Evolutionary conservation across 2,888 invertebrate genomes (phyloP).

Genomic region (Amphipyra tragopoginis): DNA sequence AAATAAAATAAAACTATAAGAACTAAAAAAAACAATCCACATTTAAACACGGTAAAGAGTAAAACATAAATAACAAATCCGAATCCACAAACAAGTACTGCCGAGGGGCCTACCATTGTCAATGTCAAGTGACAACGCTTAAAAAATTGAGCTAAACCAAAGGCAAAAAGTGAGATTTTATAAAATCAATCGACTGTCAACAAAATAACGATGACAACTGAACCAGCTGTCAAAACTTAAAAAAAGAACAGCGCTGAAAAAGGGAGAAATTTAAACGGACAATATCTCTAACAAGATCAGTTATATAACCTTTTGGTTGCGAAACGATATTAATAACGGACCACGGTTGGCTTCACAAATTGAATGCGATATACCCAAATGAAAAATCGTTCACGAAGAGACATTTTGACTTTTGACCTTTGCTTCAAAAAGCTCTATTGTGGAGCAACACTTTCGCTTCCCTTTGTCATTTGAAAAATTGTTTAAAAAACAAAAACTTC

Average conservation of each 20-base stretch:
- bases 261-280: conserved; percentile 44
- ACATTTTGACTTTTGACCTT: conserved; percentile 71
- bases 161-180: no score
- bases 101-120: no score
- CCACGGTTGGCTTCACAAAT: conserved; percentile 63
- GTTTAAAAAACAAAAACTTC: conserved; percentile 40
- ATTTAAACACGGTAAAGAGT: no score
- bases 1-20: no score
- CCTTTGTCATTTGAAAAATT: conserved; percentile 68
- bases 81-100: no score
- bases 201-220: conserved; percentile 24
- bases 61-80: no score
- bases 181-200: conserved; percentile 12
- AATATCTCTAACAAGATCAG: conserved; percentile 54
- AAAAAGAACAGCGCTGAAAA: conserved; percentile 24
- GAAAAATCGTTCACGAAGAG: conserved; percentile 70
- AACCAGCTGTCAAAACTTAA: conserved; percentile 26
- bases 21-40: no score
- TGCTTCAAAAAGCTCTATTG: conserved; percentile 63
- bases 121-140: no score
- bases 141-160: no score
- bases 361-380: conserved; percentile 63
- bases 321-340: conserved; percentile 66
- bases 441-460: conserved; percentile 76
- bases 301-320: conserved; percentile 54